Conservation (phyloP, 64 coral and sea anemone species). For the Acropora tenuis region DNA sequence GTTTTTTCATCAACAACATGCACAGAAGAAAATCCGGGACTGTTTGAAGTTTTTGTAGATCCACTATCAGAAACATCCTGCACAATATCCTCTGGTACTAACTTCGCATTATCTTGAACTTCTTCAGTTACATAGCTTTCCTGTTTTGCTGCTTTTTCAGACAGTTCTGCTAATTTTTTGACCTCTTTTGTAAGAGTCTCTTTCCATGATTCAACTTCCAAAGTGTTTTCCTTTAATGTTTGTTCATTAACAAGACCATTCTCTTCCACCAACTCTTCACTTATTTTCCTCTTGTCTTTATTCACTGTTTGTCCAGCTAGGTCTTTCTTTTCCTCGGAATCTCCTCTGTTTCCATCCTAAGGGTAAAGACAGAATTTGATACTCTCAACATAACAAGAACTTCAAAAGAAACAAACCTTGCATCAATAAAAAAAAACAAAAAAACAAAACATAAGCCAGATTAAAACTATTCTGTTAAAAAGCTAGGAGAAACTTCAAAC, state of each 20-base stretch:
- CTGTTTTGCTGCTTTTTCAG: constrained; percentile 9
- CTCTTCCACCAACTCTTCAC: neutral
- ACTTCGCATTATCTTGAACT: neutral
- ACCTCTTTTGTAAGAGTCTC: constrained; percentile 14
- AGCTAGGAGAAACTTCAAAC: too few relatives aligned
- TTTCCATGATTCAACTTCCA: neutral
- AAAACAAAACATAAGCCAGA: too few relatives aligned
- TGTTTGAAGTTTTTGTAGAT: neutral
- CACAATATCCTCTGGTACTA: neutral
- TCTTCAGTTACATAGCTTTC: neutral
- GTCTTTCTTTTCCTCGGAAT: neutral
- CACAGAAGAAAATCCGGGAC: neutral
- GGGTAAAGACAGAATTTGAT: neutral
- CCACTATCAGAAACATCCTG: neutral
- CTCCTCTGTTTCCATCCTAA: neutral
- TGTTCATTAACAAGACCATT: neutral
- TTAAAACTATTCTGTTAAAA: too few relatives aligned
- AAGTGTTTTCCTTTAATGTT: constrained; percentile 10
- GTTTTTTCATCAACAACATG: constrained; percentile 2
- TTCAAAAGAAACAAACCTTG: too few relatives aligned
- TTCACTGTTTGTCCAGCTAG: too few relatives aligned
- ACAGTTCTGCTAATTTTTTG: neutral
- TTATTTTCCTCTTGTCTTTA: too few relatives aligned
- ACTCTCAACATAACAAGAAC: too few relatives aligned
- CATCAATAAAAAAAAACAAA: too few relatives aligned